Evolutionary conservation across 2,888 invertebrate genomes (phyloP).

Genomic region (Hypselothyrea guttata): DNA sequence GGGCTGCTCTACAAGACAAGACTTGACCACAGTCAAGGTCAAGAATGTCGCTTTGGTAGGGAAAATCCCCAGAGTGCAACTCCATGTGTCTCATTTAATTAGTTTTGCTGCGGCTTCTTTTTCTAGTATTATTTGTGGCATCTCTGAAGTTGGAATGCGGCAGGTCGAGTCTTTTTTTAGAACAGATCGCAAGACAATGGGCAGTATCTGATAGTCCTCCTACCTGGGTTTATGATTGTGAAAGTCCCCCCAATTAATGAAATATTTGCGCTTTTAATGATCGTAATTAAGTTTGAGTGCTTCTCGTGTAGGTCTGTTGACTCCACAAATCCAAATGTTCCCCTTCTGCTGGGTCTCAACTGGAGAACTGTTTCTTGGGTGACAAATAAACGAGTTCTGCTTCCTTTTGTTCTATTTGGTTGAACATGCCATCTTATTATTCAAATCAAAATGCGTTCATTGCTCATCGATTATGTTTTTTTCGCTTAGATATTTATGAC

Average conservation of each 20-base stretch:
- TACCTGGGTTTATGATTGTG: slow-evolving; percentile 8
- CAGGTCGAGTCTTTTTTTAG: slow-evolving; percentile 39
- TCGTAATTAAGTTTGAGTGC: slow-evolving; percentile 36
- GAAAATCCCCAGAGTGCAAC: slow-evolving; percentile 31
- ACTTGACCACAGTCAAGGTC: slow-evolving; percentile 56
- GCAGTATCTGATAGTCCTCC: background rate
- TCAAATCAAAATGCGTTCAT: slow-evolving; percentile 41
- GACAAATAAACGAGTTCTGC: slow-evolving; percentile 34
- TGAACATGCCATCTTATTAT: slow-evolving; percentile 14
- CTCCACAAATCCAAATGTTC: slow-evolving; percentile 6
- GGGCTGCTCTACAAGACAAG: slow-evolving; percentile 5
- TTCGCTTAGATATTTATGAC: slow-evolving; percentile 38
- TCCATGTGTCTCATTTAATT: slow-evolving; percentile 9
- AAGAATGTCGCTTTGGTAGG: slow-evolving; percentile 25
- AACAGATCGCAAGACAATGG: slow-evolving; percentile 11
- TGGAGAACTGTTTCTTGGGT: slow-evolving; percentile 1
- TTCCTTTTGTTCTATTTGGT: background rate
- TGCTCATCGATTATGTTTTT: slow-evolving; percentile 35
- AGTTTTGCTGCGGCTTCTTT: slow-evolving; percentile 29
- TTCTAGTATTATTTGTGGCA: slow-evolving; percentile 10
- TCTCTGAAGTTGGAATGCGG: slow-evolving; percentile 54
- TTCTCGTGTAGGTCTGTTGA: slow-evolving; percentile 9
- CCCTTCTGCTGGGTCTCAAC: too few relatives aligned
- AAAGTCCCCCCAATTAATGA: slow-evolving; percentile 38
- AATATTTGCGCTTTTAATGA: slow-evolving; percentile 26